Conservation (phyloP, 2,888 invertebrate species). For the Danaus chrysippus region DNA sequence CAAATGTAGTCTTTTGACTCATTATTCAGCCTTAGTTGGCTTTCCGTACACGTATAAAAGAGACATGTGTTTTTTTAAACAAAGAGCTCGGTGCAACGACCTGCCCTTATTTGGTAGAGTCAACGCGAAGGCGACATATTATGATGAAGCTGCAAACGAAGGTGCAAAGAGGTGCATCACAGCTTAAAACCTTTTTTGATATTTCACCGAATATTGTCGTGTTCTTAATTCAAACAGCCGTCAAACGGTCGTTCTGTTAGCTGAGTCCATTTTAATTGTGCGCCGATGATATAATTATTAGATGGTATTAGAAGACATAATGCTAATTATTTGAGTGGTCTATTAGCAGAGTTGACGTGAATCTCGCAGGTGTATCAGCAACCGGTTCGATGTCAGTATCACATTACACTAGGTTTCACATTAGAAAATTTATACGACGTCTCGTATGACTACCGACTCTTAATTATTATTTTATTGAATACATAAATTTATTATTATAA, state of each 20-base stretch:
- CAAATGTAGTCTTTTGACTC: conserved; percentile 45
- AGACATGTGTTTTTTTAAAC: conserved; percentile 68
- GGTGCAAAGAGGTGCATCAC: conserved; percentile 13
- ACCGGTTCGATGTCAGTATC: conserved; percentile 65
- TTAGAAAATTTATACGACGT: conserved; percentile 77
- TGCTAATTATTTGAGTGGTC: conserved; percentile 48
- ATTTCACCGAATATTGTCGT: not conserved
- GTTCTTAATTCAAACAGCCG: too few species aligned
- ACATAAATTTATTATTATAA: conserved; percentile 70
- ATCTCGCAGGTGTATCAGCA: conserved; percentile 62
- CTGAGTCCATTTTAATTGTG: too few species aligned
- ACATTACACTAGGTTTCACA: conserved; percentile 75
- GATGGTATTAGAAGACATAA: not conserved
- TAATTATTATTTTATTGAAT: conserved; percentile 74
- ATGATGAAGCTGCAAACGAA: conserved; percentile 34
- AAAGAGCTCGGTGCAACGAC: conserved; percentile 67
- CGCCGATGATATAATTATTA: not conserved
- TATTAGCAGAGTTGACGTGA: conserved; percentile 63
- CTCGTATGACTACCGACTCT: conserved; percentile 71
- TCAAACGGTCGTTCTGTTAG: too few species aligned
- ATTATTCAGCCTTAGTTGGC: conserved; percentile 53
- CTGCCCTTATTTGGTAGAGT: conserved; percentile 68
- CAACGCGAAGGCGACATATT: conserved; percentile 41
- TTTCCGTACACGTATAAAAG: conserved; percentile 60
- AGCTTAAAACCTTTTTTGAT: conserved; percentile 2